Evolutionary conservation across 2,888 invertebrate genomes (phyloP).

Genomic region (Latheticus oryzae): DNA sequence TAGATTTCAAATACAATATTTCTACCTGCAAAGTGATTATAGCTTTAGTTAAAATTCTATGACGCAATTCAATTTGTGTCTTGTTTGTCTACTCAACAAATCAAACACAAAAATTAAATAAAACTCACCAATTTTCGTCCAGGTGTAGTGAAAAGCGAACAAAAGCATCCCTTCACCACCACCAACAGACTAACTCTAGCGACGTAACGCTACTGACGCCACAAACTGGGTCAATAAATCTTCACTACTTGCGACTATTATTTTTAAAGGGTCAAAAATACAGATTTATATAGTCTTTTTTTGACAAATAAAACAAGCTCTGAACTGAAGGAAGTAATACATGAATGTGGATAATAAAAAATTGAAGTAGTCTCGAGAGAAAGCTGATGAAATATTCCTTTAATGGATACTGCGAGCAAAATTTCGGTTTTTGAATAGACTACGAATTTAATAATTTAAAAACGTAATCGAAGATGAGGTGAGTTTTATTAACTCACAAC

Average conservation of each 20-base stretch:
- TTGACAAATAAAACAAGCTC: slow-evolving; percentile 8
- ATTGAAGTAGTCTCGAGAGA: not conserved
- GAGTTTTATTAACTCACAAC: not conserved
- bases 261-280: slow-evolving; percentile 4
- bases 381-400: slow-evolving; percentile 11
- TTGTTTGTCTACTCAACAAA: not conserved
- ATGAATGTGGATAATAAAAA: slow-evolving; percentile 1
- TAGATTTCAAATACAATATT: too few relatives aligned
- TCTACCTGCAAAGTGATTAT: too few relatives aligned
- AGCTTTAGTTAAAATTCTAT: not conserved
- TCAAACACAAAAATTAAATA: not conserved
- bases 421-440: slow-evolving; percentile 6
- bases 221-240: slow-evolving; percentile 34
- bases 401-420: slow-evolving; percentile 6
- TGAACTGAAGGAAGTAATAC: slow-evolving; percentile 1
- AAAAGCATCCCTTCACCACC: slow-evolving; percentile 12
- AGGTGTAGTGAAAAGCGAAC: slow-evolving; percentile 1
- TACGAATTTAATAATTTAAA: too few relatives aligned
- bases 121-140: slow-evolving; percentile 8
- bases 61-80: slow-evolving; percentile 4
- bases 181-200: slow-evolving; percentile 11
- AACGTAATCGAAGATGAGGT: not conserved
- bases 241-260: slow-evolving; percentile 17
- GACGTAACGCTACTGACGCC: slow-evolving; percentile 18
- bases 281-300: slow-evolving; percentile 12